phyloP scores from a whole-genome alignment of 2,888 invertebrate genomes.

The Clitarchus hookeri region DNA sequence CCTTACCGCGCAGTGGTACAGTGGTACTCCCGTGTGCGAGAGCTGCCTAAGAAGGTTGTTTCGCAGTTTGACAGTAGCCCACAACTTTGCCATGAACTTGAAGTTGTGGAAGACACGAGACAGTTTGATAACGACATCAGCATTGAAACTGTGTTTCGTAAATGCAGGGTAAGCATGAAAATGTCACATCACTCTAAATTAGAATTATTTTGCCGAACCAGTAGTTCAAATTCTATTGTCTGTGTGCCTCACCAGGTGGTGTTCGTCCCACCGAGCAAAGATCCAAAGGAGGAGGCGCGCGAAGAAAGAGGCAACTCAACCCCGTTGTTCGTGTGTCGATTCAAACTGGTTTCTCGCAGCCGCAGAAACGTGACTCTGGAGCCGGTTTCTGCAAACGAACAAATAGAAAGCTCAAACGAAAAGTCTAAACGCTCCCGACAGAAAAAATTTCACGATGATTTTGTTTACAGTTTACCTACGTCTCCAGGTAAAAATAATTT shows the following conservation, averaged over 20 bases:
- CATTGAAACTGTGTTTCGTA: not conserved
- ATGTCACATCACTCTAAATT: too few relatives aligned
- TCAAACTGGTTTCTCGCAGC: not conserved
- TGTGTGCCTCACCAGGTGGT: not conserved
- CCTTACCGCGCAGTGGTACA: conserved; percentile 5
- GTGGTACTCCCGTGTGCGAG: conserved; percentile 20
- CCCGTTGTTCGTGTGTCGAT: conserved; percentile 20
- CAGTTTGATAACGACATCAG: conserved; percentile 10
- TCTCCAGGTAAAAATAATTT: not conserved
- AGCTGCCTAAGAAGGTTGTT: not conserved
- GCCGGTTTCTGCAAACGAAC: not conserved
- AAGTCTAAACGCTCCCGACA: not conserved
- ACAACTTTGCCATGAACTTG: not conserved
- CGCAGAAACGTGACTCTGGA: not conserved
- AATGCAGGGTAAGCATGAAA: not conserved
- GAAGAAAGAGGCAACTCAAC: not conserved
- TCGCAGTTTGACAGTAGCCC: not conserved
- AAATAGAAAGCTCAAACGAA: not conserved
- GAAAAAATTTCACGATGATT: not conserved
- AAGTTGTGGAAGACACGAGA: not conserved
- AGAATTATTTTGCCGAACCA: too few relatives aligned
- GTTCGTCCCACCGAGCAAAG: not conserved
- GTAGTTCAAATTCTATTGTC: too few relatives aligned
- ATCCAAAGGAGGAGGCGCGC: not conserved
- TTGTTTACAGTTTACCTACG: not conserved